Base-by-base conservation (phyloP, 2,113 vertebrate genomes). In the Mugil cephalus region DNA sequence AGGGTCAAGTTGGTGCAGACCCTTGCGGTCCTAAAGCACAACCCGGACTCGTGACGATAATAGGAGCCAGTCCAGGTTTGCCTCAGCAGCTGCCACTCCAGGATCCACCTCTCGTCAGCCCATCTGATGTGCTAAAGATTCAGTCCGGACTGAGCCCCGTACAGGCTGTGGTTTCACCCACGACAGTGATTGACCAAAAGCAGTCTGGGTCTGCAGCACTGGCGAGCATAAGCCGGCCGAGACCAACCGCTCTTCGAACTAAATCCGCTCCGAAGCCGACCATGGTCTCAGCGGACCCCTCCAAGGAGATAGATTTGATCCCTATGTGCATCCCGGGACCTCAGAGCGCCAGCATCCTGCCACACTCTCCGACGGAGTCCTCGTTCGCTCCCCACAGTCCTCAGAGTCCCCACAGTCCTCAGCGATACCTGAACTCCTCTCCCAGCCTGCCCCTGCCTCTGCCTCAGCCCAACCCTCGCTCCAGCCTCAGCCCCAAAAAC, bases 191-290 rank as follows among this genome's bases (percentile, higher is more conserved):
- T 4, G 45, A 82, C 9, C 68, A 75, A 38, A 69, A 52, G 61
- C 65, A 72, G 61, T 13, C 78, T 9, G 72, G 71, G 18, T 56
- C 82, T 13, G 30, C 51, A 17, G 17, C 63, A 1, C 62, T 85
- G 61, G 51, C 80, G 1, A 89, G 88, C 71, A 93, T 94, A 38
- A 93, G 93, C 15, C 82, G 93, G 11, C 93, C 93, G 0, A 88
- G 95, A 61, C 90, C 94, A 1, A 90, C 94, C 0, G 86, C 83
- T 12, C 86, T 93, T 7, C 87, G 90, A 18, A 92, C 86, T 39
- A 90, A 92, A 62, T 47, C 77, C 6, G 58, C 67, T 11, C 66
- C 82, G 36, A 94, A 87, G 67, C 53, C 55, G 4, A 65, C 79
- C 38, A 86, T 83, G 58, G 61, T 76, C 40, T 66, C 87, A 42